Conservation (phyloP, 2,797 vertebrate species). For the Chlorospingus flavigularis region DNA sequence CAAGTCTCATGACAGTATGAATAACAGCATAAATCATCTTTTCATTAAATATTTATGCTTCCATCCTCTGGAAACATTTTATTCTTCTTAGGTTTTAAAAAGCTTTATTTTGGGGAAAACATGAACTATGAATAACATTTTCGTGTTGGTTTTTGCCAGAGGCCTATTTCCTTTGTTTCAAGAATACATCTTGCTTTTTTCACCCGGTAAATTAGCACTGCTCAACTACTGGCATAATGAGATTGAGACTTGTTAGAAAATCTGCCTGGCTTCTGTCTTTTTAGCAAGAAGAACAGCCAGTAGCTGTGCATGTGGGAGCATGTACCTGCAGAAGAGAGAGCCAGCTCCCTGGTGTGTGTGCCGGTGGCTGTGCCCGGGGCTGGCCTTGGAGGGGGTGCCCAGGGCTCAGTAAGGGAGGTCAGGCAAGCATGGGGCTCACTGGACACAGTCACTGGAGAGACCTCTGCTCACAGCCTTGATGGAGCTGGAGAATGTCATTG, state of each 20-base stretch:
- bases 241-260: background rate
- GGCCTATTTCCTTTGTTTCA: background rate
- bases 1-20: background rate
- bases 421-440: accelerated
- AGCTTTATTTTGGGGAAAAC: background rate
- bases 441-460: accelerated
- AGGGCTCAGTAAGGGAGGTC: background rate
- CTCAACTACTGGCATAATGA: background rate
- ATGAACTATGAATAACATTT: background rate
- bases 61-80: background rate
- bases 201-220: background rate
- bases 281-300: background rate
- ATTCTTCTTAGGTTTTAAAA: background rate
- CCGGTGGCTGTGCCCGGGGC: background rate
- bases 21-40: background rate
- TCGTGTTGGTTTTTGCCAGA: background rate
- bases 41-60: background rate
- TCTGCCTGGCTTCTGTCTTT: background rate
- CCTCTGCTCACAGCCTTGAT: background rate
- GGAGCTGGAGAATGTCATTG: background rate
- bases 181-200: background rate
- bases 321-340: background rate
- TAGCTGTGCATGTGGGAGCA: background rate
- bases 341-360: background rate
- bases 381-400: background rate